Evolutionary conservation across 2,113 vertebrate species (phyloP).

Genomic region (Bubo bubo): DNA sequence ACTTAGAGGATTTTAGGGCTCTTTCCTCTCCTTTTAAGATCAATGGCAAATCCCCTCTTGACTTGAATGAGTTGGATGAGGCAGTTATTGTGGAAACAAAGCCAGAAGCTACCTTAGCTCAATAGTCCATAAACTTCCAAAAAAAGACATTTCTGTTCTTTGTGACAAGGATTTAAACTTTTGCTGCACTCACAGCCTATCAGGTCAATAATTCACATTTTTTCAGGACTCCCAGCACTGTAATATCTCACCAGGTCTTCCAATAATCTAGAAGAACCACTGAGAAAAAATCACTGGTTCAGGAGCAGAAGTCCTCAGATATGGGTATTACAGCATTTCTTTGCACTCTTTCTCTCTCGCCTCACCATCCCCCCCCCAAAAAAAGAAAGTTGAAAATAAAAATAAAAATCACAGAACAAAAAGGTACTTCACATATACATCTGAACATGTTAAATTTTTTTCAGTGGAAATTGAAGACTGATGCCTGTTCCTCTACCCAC

Average conservation of each 20-base stretch:
- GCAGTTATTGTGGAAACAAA: constrained; percentile 25
- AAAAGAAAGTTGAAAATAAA: not conserved
- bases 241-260: not conserved
- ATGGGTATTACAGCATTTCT: not conserved
- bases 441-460: not conserved
- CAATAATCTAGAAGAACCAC: not conserved
- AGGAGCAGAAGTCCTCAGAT: not conserved
- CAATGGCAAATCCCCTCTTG: not conserved
- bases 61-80: not conserved
- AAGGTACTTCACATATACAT: not conserved
- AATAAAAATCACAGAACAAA: not conserved
- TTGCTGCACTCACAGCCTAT: constrained; percentile 11
- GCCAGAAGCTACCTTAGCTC: constrained; percentile 16
- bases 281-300: not conserved
- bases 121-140: constrained; percentile 27
- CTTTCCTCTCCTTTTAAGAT: not conserved
- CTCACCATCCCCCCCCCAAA: fast-evolving
- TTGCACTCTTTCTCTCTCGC: fast-evolving
- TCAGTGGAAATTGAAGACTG: not conserved
- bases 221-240: not conserved
- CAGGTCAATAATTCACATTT: constrained; percentile 58
- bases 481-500: not conserved
- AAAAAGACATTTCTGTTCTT: constrained; percentile 29
- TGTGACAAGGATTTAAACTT: constrained; percentile 47
- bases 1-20: not conserved